Percentiles rank a stretch among this genome's conserved stretches.
These are phyloP conservation scores for Eugnorisma glareosa DNA, from an alignment of 2,888 invertebrate genomes.

Conservation along the genomic window DNA sequence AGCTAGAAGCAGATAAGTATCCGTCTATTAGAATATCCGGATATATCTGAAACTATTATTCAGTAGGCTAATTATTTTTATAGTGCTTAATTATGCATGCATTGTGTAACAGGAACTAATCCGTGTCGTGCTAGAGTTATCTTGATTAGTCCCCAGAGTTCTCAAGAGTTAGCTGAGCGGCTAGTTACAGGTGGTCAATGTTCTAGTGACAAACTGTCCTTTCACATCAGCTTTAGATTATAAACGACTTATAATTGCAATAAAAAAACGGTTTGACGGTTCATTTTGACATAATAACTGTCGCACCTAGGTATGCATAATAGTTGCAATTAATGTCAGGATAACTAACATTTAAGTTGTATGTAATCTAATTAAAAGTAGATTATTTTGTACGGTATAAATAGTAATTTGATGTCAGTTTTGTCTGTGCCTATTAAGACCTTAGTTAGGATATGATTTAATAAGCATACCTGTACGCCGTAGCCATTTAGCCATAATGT, in stretches of 20 bases:
- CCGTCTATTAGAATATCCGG: background rate
- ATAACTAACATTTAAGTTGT: background rate
- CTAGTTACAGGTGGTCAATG: background rate
- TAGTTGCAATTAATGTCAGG: constrained; percentile 17
- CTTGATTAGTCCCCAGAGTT: constrained; percentile 37
- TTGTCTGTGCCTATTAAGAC: background rate
- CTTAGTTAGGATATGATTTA: background rate
- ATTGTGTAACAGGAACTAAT: constrained; percentile 54
- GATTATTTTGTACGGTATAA: background rate
- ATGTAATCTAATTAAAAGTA: background rate
- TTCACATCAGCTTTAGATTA: constrained; percentile 30
- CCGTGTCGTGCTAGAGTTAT: constrained; percentile 43
- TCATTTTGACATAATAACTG: constrained; percentile 21
- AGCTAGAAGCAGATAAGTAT: background rate
- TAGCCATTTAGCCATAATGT: background rate
- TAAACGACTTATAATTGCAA: constrained; percentile 10
- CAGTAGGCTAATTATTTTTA: constrained; percentile 6
- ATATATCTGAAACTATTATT: background rate
- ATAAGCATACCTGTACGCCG: background rate
- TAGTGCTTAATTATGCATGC: constrained; percentile 16
- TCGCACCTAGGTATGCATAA: constrained; percentile 11
- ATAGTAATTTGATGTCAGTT: background rate
- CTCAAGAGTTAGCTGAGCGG: background rate
- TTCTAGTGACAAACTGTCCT: constrained; percentile 9
- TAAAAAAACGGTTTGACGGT: constrained; percentile 8